phyloP scores from a whole-genome alignment of 2,113 vertebrate species.

The Spilogale gracilis region DNA sequence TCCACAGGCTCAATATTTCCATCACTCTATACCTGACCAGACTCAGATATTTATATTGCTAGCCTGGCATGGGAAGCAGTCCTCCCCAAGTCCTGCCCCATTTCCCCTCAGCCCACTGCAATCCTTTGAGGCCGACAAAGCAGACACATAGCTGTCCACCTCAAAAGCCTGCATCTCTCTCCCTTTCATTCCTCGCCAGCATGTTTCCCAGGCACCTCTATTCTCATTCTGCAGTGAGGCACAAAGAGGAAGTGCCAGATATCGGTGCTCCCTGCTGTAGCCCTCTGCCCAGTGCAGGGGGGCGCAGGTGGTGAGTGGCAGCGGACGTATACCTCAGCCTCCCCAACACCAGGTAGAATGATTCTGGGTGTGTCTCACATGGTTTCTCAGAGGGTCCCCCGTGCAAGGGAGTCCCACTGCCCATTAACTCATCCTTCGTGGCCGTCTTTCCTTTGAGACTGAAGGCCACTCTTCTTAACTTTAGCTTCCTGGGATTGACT shows the following conservation, averaged over 20 bases:
- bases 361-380: not conserved
- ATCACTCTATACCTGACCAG: not conserved
- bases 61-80: not conserved
- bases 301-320: too few species aligned
- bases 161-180: not conserved
- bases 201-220: not conserved
- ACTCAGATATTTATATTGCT: not conserved
- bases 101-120: not conserved
- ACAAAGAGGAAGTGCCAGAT: not conserved
- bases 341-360: not conserved
- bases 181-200: not conserved
- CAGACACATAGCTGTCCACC: not conserved
- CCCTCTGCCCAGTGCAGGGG: not conserved
- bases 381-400: not conserved
- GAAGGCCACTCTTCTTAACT: not conserved
- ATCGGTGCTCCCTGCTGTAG: rapidly evolving
- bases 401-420: not conserved
- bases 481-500: not conserved
- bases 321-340: not conserved
- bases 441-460: not conserved
- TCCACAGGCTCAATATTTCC: not conserved
- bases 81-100: not conserved
- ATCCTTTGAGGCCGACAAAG: not conserved
- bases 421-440: not conserved
- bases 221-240: not conserved